These are phyloP conservation scores for Nematopogon swammerdamellus DNA, from an alignment of 2,888 invertebrate genomes.

Conservation along the genomic window DNA sequence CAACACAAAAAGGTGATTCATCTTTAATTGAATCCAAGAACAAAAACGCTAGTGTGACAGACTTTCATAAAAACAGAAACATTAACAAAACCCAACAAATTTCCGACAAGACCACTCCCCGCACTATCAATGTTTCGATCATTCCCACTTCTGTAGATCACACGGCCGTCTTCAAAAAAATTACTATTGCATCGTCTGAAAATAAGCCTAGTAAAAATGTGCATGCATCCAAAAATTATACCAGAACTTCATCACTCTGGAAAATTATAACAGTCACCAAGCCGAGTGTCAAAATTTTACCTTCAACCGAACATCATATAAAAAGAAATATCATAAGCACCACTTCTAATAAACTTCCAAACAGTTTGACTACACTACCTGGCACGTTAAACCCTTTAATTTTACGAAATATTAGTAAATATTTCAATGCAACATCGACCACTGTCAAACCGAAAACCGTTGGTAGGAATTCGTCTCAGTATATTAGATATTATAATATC, in stretches of 20 bases:
- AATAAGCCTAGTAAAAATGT: neutral
- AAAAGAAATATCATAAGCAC: neutral
- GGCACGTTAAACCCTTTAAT: neutral
- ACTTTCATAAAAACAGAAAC: conserved; percentile 22
- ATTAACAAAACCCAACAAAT: conserved; percentile 26
- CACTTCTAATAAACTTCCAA: neutral
- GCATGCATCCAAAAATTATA: neutral
- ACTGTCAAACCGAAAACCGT: too few species aligned
- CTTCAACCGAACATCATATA: neutral
- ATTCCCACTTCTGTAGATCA: conserved; percentile 49
- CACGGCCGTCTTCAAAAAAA: conserved; percentile 40
- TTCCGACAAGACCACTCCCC: conserved; percentile 34
- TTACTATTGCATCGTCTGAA: conserved; percentile 16
- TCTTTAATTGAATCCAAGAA: conserved; percentile 26
- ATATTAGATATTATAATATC: too few species aligned
- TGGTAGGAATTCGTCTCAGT: too few species aligned
- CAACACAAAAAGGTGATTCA: conserved; percentile 49
- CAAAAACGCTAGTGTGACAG: conserved; percentile 22
- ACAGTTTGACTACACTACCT: neutral
- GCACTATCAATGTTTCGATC: conserved; percentile 46
- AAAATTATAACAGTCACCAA: neutral
- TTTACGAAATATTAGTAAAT: neutral
- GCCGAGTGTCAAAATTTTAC: neutral
- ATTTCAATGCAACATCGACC: neutral
- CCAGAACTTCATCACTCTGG: neutral